Base-by-base conservation (phyloP, 1,140 invertebrate genomes). In the Drosophila saltans region DNA sequence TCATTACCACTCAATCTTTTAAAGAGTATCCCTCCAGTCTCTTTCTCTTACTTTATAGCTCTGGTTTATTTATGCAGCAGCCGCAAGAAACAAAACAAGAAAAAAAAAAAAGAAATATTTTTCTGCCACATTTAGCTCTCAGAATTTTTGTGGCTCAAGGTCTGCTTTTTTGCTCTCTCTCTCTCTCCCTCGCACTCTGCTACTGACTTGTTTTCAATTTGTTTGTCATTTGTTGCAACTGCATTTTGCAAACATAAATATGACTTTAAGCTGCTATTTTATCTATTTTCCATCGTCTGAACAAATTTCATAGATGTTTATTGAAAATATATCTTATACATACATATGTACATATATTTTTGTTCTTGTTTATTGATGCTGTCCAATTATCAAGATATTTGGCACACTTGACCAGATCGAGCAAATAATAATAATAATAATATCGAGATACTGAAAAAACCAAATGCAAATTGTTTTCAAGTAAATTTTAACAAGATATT, bases 111-210 rank as follows among this genome's bases (percentile, higher is more conserved):
- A 4, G 4, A 30, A 30, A 30, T 30, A 30, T 69, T 77, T 77
- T 78, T 78, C 74, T 72, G 75, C 75, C 75, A 78, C 75, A 78
- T 78, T 78, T 78, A 78, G 75, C 75, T 43, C 41, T 72, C 72
- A 79, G 65, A 52, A 52, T 52, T 52, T 80, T 81, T 81, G 78
- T 81, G 78, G 78, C 78, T 72, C 78, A 81, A 81, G 78, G 78
- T 75, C 78, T 76, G 43, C 56, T 39, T 36, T 59, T 40, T 52
- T 58, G 21, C 21, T 8, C 2, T 21, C 24, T 9, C 8, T 10
- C 6, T 26, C 16, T n/a, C 5, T 10, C 10, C 24, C 10, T 6
- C 26, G 6, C 28, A 30, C 67, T 63, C 59, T 80, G 78, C 72
- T 80, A 68, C 72, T 52, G 45, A 52, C 21, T 36, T 52, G 45